A percentile compares a stretch with the other conserved stretches of the same genome.
These are phyloP conservation scores for Coelopa pilipes DNA, from an alignment of 2,888 invertebrate species.

Conservation along the genomic window DNA sequence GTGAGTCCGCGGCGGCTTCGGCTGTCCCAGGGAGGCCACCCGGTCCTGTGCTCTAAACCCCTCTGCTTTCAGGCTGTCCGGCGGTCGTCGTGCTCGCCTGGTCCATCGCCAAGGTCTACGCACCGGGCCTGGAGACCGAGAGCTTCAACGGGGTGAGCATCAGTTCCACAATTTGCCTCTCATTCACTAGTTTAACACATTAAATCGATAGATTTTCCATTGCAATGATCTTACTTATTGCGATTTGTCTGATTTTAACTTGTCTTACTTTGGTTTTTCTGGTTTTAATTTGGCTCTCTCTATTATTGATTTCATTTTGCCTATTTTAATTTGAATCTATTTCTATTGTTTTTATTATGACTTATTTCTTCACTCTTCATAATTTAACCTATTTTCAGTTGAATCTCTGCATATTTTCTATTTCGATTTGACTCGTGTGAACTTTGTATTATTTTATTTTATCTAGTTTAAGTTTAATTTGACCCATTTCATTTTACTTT, in stretches of 20 bases:
- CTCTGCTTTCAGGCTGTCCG: slow-evolving; percentile 55
- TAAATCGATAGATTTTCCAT: no score
- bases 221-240: no score
- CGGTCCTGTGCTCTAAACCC: neutral
- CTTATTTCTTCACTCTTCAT: neutral
- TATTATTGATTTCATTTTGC: no score
- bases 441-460: neutral
- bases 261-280: no score
- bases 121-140: slow-evolving; percentile 58
- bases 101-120: slow-evolving; percentile 63
- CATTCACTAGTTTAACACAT: no score
- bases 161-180: neutral
- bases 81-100: slow-evolving; percentile 61
- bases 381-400: neutral
- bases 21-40: neutral
- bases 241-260: no score
- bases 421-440: neutral
- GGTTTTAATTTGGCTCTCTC: no score
- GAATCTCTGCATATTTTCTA: neutral
- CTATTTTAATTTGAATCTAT: neutral
- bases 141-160: slow-evolving; percentile 63
- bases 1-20: slow-evolving; percentile 70
- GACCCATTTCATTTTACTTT: neutral
- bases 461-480: neutral
- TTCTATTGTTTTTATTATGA: neutral